Evolutionary conservation across 2,797 vertebrate species (phyloP).

Genomic region (Bradypodion pumilum): DNA sequence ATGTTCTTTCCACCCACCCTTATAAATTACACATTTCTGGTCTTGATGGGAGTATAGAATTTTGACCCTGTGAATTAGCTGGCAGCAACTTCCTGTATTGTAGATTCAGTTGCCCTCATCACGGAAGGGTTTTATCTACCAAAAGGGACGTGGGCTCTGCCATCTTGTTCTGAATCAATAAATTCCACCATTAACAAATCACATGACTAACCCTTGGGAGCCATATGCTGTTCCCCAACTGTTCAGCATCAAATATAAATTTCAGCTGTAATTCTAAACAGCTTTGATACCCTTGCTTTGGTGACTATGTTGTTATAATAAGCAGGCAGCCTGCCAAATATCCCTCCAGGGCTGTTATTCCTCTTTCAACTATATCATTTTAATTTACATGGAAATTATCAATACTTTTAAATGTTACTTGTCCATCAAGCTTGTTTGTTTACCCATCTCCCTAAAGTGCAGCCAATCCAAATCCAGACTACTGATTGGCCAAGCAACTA

Average conservation of each 20-base stretch:
- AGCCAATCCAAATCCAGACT: conserved; percentile 50
- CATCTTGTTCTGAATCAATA: conserved; percentile 25
- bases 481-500: conserved; percentile 41
- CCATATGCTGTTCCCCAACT: conserved; percentile 52
- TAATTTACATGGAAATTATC: conserved; percentile 71
- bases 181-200: conserved; percentile 16
- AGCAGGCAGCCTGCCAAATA: conserved; percentile 60
- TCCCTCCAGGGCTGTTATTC: conserved; percentile 60
- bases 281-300: conserved; percentile 57
- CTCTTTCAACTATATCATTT: conserved; percentile 63
- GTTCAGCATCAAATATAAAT: conserved; percentile 60
- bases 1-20: conserved; percentile 11
- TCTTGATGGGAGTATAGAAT: conserved; percentile 5
- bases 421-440: conserved; percentile 63
- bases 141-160: conserved; percentile 36
- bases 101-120: conserved; percentile 26
- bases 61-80: conserved; percentile 11
- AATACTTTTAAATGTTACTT: conserved; percentile 63
- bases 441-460: conserved; percentile 45
- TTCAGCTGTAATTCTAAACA: conserved; percentile 66
- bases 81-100: conserved; percentile 27
- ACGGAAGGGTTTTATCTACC: neutral
- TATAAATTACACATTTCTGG: conserved; percentile 13
- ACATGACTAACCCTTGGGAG: conserved; percentile 29
- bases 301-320: conserved; percentile 61